These are phyloP conservation scores for Octodon degus DNA, from an alignment of 2,113 vertebrate species.

Conservation along the genomic window DNA sequence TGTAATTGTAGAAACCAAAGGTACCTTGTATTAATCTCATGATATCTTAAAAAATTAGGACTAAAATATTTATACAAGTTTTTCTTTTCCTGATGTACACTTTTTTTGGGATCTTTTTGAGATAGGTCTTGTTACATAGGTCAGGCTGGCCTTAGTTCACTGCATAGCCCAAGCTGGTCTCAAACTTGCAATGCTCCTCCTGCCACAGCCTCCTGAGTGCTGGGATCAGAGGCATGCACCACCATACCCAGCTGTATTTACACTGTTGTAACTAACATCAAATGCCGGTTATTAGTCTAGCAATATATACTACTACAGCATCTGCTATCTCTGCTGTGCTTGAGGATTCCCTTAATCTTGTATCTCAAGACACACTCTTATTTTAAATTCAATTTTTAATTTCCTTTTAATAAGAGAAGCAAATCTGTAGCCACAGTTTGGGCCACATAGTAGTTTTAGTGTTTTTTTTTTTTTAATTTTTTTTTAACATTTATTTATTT, in stretches of 20 bases:
- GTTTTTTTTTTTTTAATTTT: no score
- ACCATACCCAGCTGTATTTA: background rate
- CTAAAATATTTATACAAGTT: background rate
- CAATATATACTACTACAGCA: background rate
- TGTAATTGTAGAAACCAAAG: background rate
- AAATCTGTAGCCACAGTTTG: conserved; percentile 54
- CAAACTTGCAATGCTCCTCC: no score
- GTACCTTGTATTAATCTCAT: background rate
- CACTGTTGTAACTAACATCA: conserved; percentile 56
- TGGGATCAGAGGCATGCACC: no score
- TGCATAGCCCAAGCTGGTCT: no score
- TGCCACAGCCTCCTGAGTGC: no score
- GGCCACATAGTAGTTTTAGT: conserved; percentile 35
- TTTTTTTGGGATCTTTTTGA: background rate
- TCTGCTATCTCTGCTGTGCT: conserved; percentile 29
- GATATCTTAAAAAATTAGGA: background rate
- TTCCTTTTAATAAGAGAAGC: conserved; percentile 49
- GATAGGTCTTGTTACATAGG: no score
- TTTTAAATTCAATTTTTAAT: conserved; percentile 51
- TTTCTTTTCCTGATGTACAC: background rate
- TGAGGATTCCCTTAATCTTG: background rate
- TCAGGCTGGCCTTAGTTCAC: no score
- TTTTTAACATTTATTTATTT: no score
- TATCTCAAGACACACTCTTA: background rate
- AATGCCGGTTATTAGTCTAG: conserved; percentile 32